phyloP scores from a whole-genome alignment of 2,113 vertebrate genomes.

The Rattus rattus region DNA sequence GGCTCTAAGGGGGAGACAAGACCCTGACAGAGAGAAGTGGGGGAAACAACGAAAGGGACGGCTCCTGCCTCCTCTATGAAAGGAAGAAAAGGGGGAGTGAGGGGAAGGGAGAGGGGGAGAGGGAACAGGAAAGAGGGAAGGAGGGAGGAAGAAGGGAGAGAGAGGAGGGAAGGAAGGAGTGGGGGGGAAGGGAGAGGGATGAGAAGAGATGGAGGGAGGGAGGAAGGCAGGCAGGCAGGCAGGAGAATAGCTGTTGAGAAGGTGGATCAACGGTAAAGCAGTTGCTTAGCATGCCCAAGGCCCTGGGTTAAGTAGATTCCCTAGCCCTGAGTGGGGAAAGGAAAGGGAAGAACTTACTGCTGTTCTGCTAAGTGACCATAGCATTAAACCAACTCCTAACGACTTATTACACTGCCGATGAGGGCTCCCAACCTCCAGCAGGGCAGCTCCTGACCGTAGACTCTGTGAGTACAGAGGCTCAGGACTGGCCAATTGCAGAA shows the following conservation, averaged over 20 bases:
- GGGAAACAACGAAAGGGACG: not conserved
- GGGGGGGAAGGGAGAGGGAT: too few species aligned
- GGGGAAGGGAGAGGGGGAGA: too few species aligned
- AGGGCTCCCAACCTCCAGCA: not conserved
- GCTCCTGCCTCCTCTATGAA: not conserved
- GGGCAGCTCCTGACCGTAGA: not conserved
- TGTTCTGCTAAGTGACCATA: not conserved
- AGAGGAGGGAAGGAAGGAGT: too few species aligned
- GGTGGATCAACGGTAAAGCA: not conserved
- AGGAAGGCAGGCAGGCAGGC: not conserved
- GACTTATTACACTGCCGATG: too few species aligned
- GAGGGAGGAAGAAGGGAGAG: too few species aligned
- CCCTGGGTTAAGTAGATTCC: not conserved
- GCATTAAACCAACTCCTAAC: not conserved
- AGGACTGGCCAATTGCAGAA: not conserved
- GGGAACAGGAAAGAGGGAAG: not conserved
- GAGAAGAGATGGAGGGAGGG: not conserved
- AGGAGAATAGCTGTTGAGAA: not conserved
- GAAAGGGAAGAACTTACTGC: too few species aligned
- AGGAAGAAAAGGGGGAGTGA: too few species aligned
- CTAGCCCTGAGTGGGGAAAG: too few species aligned
- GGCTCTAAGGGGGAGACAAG: not conserved
- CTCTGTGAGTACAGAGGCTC: not conserved
- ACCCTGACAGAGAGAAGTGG: too few species aligned
- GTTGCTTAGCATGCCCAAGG: not conserved